These are phyloP conservation scores for Hypomesus transpacificus DNA, from an alignment of 2,113 vertebrate species.

Conservation along the genomic window DNA sequence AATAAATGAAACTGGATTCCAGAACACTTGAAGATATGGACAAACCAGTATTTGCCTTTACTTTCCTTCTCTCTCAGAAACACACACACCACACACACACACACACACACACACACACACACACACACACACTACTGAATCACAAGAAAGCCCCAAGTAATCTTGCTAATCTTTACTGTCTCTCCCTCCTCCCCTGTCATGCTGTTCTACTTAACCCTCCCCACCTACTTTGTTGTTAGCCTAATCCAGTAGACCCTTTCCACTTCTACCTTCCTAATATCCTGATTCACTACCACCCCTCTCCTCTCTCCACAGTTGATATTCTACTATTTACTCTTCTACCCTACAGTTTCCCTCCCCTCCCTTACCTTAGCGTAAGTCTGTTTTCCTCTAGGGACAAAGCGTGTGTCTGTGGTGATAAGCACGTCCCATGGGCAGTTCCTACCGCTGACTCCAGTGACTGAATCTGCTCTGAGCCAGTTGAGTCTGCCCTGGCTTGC, in stretches of 20 bases:
- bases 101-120: background rate
- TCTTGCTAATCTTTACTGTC: background rate
- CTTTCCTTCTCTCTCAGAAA: background rate
- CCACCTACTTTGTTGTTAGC: too few species aligned
- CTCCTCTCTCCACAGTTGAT: background rate
- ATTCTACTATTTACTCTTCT: background rate
- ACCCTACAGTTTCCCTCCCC: background rate
- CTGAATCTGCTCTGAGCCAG: constrained; percentile 47
- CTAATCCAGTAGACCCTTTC: too few species aligned
- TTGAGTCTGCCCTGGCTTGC: constrained; percentile 43
- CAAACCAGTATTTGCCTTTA: background rate
- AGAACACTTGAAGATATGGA: background rate
- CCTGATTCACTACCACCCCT: too few species aligned
- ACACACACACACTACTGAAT: background rate
- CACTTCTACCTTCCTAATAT: too few species aligned
- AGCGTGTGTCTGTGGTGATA: constrained; percentile 4
- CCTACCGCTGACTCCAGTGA: constrained; percentile 25
- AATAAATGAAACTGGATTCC: background rate
- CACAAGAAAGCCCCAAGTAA: background rate
- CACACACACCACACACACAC: background rate
- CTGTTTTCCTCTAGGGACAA: too few species aligned
- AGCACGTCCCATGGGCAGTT: constrained; percentile 13
- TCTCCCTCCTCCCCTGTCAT: too few species aligned
- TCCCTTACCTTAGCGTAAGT: background rate
- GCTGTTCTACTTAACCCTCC: too few species aligned